Conservation (phyloP, 2,113 vertebrate species). For the Myiozetetes cayanensis region DNA sequence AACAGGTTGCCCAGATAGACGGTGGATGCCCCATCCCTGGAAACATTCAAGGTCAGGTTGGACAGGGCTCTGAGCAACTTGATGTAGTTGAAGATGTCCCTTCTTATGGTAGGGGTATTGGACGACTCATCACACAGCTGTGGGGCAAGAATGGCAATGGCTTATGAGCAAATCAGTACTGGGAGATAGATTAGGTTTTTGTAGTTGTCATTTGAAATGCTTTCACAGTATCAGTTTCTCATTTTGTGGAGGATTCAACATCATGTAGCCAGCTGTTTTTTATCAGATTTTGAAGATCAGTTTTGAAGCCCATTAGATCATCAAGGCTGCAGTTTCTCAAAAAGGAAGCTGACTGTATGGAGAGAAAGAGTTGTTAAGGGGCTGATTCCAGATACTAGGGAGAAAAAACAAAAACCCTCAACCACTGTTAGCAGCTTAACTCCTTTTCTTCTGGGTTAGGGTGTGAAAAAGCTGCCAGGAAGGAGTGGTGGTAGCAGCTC, state of each 20-base stretch:
- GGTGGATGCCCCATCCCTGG: not conserved
- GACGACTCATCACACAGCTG: not conserved
- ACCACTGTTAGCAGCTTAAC: not conserved
- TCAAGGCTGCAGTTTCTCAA: not conserved
- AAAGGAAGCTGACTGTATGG: not conserved
- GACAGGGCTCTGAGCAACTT: not conserved
- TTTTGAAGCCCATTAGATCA: not conserved
- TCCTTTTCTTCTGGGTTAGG: not conserved
- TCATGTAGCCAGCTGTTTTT: not conserved
- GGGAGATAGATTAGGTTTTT: not conserved
- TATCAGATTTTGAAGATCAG: not conserved
- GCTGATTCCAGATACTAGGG: not conserved
- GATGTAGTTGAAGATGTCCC: not conserved
- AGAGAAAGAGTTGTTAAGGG: not conserved
- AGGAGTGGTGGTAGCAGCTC: not conserved
- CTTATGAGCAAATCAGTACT: not conserved
- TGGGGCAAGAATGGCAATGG: not conserved
- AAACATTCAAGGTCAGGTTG: not conserved
- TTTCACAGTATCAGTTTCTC: not conserved
- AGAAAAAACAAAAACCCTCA: not conserved
- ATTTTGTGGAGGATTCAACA: not conserved
- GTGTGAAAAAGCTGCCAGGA: not conserved
- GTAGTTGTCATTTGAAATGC: not conserved
- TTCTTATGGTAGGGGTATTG: fast-evolving
- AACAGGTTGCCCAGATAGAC: not conserved